These are phyloP conservation scores for Pseudomyrmex pallidus DNA, from an alignment of 1,140 invertebrate genomes.

Conservation along the genomic window DNA sequence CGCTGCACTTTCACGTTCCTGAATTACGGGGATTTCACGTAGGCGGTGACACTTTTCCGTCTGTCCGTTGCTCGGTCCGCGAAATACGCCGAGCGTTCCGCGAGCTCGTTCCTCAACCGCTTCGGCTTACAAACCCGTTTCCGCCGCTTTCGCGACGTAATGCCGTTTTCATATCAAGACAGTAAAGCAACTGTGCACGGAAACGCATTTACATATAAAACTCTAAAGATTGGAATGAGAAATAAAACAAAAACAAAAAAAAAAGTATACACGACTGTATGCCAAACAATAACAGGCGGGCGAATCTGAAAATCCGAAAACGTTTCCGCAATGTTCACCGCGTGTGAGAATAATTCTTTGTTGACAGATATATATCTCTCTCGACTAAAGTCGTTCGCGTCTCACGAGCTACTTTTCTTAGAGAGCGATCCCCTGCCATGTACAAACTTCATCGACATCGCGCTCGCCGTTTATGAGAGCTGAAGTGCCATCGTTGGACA, in stretches of 20 bases:
- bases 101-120: conserved; percentile 20
- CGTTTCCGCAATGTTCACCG: too few species aligned
- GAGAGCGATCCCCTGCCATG: background rate
- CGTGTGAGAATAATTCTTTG: too few species aligned
- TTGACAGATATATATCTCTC: too few species aligned
- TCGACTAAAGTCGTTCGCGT: background rate
- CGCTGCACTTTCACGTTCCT: conserved; percentile 63
- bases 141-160: conserved; percentile 20
- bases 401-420: background rate
- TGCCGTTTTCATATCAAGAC: conserved; percentile 7
- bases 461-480: conserved; percentile 19
- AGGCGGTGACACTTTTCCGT: conserved; percentile 67
- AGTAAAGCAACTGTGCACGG: background rate
- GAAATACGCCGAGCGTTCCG: conserved; percentile 41
- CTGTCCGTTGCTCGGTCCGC: conserved; percentile 10
- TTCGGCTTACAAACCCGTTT: conserved; percentile 19
- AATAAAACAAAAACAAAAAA: too few species aligned
- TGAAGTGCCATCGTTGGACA: conserved; percentile 20
- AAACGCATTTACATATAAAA: conserved; percentile 15
- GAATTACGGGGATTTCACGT: conserved; percentile 65
- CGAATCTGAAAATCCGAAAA: too few species aligned
- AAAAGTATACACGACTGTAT: too few species aligned
- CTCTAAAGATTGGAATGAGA: background rate
- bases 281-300: too few species aligned
- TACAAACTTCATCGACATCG: background rate